Conservation (phyloP, 2,113 vertebrate species). For the Furnarius figulus region DNA sequence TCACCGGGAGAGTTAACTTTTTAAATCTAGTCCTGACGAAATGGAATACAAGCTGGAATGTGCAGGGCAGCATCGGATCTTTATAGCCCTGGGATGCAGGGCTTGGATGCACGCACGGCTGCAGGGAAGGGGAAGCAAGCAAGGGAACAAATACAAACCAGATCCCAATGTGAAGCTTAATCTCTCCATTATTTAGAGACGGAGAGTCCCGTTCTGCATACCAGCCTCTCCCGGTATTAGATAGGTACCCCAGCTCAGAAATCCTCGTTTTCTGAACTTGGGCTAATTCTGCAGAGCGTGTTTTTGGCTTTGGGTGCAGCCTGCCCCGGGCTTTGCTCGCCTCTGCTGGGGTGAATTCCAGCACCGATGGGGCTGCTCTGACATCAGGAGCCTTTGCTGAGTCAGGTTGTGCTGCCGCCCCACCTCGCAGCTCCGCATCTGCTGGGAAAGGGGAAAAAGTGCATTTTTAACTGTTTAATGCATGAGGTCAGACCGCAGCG, state of each 20-base stretch:
- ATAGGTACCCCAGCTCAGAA: not conserved
- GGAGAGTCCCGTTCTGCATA: not conserved
- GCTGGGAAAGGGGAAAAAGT: not conserved
- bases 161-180: not conserved
- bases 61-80: not conserved
- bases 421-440: not conserved
- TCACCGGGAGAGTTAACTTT: not conserved
- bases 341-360: not conserved
- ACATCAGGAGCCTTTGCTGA: conserved; percentile 28
- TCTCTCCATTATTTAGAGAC: not conserved
- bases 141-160: not conserved
- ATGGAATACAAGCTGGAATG: rapidly evolving
- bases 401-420: conserved; percentile 22
- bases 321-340: not conserved
- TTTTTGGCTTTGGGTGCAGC: not conserved
- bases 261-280: not conserved
- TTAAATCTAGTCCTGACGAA: not conserved
- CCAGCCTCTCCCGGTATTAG: not conserved
- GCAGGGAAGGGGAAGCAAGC: not conserved
- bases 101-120: rapidly evolving
- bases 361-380: not conserved
- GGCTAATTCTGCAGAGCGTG: not conserved
- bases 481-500: not conserved
- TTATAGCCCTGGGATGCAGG: rapidly evolving
- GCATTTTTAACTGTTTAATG: not conserved